Evolutionary conservation across 2,113 vertebrate genomes (phyloP), one percentile per base, ranked within the genome.

Genomic region (Plectropomus leopardus): DNA sequence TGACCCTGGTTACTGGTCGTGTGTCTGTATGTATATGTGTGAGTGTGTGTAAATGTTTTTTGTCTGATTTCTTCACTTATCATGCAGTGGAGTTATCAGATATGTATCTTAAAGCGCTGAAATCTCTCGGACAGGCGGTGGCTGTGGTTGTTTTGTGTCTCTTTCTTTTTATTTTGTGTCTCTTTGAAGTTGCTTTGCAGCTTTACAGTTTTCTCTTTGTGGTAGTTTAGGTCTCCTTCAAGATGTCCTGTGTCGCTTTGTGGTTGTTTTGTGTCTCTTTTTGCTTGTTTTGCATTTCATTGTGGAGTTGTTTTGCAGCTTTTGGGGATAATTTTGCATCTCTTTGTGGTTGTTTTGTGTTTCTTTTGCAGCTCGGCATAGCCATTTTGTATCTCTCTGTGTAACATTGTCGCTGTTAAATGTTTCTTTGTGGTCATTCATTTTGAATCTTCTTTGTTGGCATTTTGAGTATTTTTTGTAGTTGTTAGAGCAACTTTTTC

Each of bases 1-100:
- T 78, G 61, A 86, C 69, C 73, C 44, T 75, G 76, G 44, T 78
- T 40, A 53, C 53, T 51, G 28, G 53, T 66, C 78, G 60, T 76
- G 42, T 76, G 30, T 55, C 42, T 55, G 26, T 61, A 47, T 60
- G 72, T 70, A 60, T 40, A 10, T 40, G 60, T 73, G 77, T 80
- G 80, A 82, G 32, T 59, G 15, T 60, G 26, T 75, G 78, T 74
- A 66, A 48, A 59, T 67, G 64, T 42, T 60, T 42, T 64, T 67
- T 72, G 51, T 63, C 51, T 68, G 26, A 60, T 73, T 71, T 59
- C 59, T 51, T 76, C 28, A 55, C 78, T 68, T 69, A 45, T 72
- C 58, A n/a, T 75, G 19, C 54, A 23, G 36, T 47, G 45, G 7
- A 15, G 66, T 82, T 73, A 84, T 83, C 69, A 78, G 81, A 75